Evolutionary conservation across 2,797 vertebrate species (phyloP).

Genomic region (Protonibea diacanthus): DNA sequence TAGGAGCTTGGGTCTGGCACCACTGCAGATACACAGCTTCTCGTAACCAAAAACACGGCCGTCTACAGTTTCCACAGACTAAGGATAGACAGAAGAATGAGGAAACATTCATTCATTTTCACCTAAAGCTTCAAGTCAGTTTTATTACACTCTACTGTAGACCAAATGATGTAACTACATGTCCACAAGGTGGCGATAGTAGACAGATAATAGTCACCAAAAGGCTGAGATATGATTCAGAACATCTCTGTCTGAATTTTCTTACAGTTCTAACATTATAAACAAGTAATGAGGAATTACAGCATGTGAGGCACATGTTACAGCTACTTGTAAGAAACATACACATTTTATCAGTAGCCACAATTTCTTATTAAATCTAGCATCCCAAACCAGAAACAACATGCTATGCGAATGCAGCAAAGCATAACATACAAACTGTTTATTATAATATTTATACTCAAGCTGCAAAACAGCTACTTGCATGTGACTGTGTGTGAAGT

Average conservation of each 20-base stretch:
- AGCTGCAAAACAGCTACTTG: slow-evolving; percentile 70
- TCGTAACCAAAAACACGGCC: slow-evolving; percentile 86
- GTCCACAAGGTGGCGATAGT: slow-evolving; percentile 69
- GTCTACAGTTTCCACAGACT: slow-evolving; percentile 90
- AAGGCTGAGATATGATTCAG: not conserved
- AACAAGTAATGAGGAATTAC: not conserved
- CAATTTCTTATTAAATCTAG: not conserved
- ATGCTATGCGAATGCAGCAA: not conserved
- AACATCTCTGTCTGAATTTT: not conserved
- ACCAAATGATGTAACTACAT: not conserved
- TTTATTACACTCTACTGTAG: not conserved
- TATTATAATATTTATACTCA: not conserved
- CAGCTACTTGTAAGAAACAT: not conserved
- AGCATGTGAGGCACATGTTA: not conserved
- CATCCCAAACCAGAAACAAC: not conserved
- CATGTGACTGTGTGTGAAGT: slow-evolving; percentile 86
- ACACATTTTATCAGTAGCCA: not conserved
- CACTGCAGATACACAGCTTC: slow-evolving; percentile 94
- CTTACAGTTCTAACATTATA: not conserved
- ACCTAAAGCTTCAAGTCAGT: not conserved
- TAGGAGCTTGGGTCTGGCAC: slow-evolving; percentile 92
- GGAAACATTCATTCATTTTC: not conserved
- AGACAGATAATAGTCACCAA: slow-evolving; percentile 1
- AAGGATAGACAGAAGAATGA: not conserved
- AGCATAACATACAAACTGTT: not conserved